phyloP scores from a whole-genome alignment of 1,140 invertebrate genomes.

The Listronotus oregonensis region DNA sequence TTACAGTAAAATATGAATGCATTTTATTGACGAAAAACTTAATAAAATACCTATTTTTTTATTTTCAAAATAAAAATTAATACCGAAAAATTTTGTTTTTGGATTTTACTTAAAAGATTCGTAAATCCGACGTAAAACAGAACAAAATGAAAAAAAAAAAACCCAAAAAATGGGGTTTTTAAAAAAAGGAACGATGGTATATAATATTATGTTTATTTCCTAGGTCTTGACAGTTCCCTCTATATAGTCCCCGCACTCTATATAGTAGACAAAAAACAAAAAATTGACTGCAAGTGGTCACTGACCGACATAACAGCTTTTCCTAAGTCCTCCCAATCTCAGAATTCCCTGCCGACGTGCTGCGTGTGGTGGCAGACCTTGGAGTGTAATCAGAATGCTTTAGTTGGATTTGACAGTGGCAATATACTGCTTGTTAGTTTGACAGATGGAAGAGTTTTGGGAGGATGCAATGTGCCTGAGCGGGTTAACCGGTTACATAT shows the following conservation, averaged over 20 bases:
- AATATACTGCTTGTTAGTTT: constrained; percentile 74
- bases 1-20: no score
- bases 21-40: no score
- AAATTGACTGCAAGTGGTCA: constrained; percentile 65
- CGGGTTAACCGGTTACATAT: constrained; percentile 65
- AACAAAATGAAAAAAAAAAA: no score
- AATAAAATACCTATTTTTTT: no score
- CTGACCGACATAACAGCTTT: constrained; percentile 61
- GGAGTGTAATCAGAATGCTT: constrained; percentile 65
- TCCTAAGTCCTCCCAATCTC: constrained; percentile 57
- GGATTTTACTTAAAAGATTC: no score
- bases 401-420: constrained; percentile 74
- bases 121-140: no score
- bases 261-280: constrained; percentile 61
- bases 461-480: constrained; percentile 66
- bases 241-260: constrained; percentile 67
- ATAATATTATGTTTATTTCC: constrained; percentile 28
- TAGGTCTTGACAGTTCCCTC: constrained; percentile 61
- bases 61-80: no score
- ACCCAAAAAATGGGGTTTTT: no score
- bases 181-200: no score
- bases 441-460: constrained; percentile 68
- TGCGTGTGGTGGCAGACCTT: constrained; percentile 76
- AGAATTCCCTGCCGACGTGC: constrained; percentile 62
- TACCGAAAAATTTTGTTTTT: no score